Evolutionary conservation across 2,888 invertebrate species (phyloP).

Genomic region (Rotaria macrura): DNA sequence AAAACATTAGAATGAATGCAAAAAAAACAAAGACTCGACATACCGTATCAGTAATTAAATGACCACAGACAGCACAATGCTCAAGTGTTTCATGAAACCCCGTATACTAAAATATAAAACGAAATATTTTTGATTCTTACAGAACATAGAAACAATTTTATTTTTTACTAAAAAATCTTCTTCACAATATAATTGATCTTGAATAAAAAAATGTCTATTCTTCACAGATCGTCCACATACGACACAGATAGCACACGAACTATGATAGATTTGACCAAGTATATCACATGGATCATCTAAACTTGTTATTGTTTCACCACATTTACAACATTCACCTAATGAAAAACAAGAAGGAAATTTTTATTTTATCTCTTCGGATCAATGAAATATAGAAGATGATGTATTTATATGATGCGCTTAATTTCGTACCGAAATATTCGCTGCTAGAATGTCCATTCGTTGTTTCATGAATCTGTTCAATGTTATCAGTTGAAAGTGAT

Average conservation of each 20-base stretch:
- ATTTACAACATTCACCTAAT: neutral
- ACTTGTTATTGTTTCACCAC: neutral
- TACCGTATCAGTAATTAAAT: slow-evolving; percentile 88
- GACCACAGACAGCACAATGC: slow-evolving; percentile 93
- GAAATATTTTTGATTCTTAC: too few relatives aligned
- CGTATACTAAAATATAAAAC: slow-evolving; percentile 63
- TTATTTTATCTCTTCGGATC: neutral
- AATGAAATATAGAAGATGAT: neutral
- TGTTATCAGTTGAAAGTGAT: neutral
- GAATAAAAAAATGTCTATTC: neutral
- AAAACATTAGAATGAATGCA: neutral
- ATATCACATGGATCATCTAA: slow-evolving; percentile 15
- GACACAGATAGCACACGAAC: neutral
- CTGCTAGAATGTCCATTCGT: neutral
- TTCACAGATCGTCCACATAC: neutral
- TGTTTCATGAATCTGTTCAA: neutral
- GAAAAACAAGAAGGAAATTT: neutral
- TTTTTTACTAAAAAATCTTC: slow-evolving; percentile 16
- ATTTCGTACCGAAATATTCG: neutral
- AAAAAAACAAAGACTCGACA: neutral
- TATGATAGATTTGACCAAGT: neutral
- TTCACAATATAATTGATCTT: slow-evolving; percentile 18
- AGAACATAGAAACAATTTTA: too few relatives aligned
- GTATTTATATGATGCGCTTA: neutral
- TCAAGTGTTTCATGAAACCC: slow-evolving; percentile 98